phyloP scores from a whole-genome alignment of 2,113 vertebrate species.

The Paedocypris sp. region DNA sequence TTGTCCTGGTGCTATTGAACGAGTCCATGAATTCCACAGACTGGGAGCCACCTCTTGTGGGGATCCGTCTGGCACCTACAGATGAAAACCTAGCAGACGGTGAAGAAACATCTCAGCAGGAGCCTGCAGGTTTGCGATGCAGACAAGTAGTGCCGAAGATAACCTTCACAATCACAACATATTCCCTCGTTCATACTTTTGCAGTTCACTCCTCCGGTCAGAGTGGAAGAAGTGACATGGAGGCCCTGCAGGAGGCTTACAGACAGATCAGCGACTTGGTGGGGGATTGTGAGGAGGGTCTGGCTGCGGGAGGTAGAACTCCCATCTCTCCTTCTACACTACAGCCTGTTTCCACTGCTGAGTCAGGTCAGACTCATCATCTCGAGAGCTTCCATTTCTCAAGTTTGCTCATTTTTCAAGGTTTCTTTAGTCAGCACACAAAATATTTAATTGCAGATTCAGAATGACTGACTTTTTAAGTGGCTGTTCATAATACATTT shows the following conservation, averaged over 20 bases:
- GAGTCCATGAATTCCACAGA: constrained; percentile 75
- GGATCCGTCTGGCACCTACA: constrained; percentile 15
- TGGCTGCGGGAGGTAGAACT: constrained; percentile 7
- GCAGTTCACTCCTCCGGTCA: constrained; percentile 54
- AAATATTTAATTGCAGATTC: too few relatives aligned
- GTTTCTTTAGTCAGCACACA: too few relatives aligned
- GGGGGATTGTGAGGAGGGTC: constrained; percentile 52
- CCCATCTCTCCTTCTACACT: constrained; percentile 20
- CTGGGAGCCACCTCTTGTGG: constrained; percentile 40
- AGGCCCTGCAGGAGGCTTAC: constrained; percentile 76
- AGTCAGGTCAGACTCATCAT: constrained; percentile 50
- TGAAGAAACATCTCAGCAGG: constrained; percentile 40
- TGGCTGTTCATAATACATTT: too few relatives aligned
- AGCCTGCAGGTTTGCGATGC: constrained; percentile 40
- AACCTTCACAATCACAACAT: background rate
- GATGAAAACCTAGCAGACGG: constrained; percentile 26
- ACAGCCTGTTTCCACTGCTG: constrained; percentile 43
- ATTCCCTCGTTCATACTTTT: constrained; percentile 24
- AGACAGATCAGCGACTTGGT: constrained; percentile 58
- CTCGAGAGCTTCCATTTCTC: too few relatives aligned
- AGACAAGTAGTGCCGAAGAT: background rate
- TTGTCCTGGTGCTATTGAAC: constrained; percentile 64
- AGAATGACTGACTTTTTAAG: too few relatives aligned
- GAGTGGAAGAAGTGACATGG: constrained; percentile 69
- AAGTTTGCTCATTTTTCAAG: too few relatives aligned